Evolutionary conservation across 2,113 vertebrate species (phyloP), one percentile per base, ranked within the genome.

Genomic region (Pipa parva): DNA sequence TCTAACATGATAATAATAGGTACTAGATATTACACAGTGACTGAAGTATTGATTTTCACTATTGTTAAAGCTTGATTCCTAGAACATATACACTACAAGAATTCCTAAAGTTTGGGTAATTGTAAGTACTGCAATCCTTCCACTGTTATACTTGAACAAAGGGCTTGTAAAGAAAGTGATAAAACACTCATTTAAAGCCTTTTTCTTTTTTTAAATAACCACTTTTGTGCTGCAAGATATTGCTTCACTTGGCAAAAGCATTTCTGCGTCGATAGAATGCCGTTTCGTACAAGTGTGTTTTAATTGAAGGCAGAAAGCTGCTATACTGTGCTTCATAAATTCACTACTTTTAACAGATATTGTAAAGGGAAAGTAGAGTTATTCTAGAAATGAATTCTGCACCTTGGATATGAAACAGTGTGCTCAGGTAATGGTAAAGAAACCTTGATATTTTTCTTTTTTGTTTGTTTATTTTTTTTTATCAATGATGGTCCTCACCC

Each of bases 101-200:
- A 58, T 20, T 36, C 51, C n/a, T 46, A 56, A 18, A 57, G 26
- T 48, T 29, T 46, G 50, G 31, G 21, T 48, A 31, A 50, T 31
- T 28, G 24, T n/a, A 48, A 36, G 45, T 46, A 37, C 4, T 20
- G 31, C 25, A 28, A 25, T 25, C 26, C 39, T 66, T 67, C 39
- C 45, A 45, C 28, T 33, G 5, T 18, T 56, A 67, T 48, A 67
- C 63, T 67, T 67, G 52, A 67, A 58, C 29, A n/a, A 48, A 22
- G 39, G 54, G 26, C 27, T 26, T 17, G 2, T 2, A 36, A 42
- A 42, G 39, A 42, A n/a, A n/a, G n/a, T n/a, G 13, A n/a, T 42
- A n/a, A 42, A 42, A 36, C 33, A 36, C 17, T 42, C 39, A 12
- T n/a, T 42, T 15, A 42, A n/a, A n/a, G 15, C 17, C 1, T 36